Evolutionary conservation across 2,113 vertebrate species (phyloP).

Genomic region (Salminus brasiliensis): DNA sequence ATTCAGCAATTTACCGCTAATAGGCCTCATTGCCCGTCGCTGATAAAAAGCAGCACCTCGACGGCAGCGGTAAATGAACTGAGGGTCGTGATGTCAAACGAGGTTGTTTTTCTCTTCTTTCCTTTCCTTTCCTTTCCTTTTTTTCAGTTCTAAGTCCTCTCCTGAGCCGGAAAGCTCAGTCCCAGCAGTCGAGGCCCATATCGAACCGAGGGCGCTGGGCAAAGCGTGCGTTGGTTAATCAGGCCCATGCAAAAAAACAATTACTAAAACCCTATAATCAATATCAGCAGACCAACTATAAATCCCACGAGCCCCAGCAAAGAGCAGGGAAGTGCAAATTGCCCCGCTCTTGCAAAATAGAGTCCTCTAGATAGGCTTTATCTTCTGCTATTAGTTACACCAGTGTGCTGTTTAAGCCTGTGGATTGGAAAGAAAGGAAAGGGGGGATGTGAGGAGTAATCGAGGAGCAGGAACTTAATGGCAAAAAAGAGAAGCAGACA

Average conservation of each 20-base stretch:
- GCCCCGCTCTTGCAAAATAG: slow-evolving; percentile 63
- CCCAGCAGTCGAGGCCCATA: slow-evolving; percentile 48
- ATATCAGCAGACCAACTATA: slow-evolving; percentile 68
- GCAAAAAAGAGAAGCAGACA: not conserved
- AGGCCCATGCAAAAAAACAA: slow-evolving; percentile 70
- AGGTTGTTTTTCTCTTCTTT: not conserved
- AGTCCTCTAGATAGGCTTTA: slow-evolving; percentile 57
- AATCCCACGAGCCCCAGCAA: slow-evolving; percentile 59
- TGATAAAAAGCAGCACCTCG: slow-evolving; percentile 22
- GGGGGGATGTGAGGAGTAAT: not conserved
- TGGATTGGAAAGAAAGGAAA: slow-evolving; percentile 62
- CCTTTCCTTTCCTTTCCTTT: not conserved
- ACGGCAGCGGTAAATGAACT: slow-evolving; percentile 9
- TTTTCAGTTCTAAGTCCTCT: not conserved
- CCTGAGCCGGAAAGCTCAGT: slow-evolving; percentile 11
- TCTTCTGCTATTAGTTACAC: slow-evolving; percentile 65
- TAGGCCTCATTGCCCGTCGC: slow-evolving; percentile 3
- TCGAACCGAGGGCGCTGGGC: slow-evolving; percentile 59
- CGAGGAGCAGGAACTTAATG: slow-evolving; percentile 23
- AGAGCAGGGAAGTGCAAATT: slow-evolving; percentile 53
- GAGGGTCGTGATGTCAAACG: not conserved
- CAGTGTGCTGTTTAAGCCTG: slow-evolving; percentile 61
- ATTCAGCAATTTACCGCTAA: slow-evolving; percentile 23
- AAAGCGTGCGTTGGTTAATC: slow-evolving; percentile 71
- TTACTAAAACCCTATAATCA: slow-evolving; percentile 76